Percentiles rank a stretch among this genome's conserved stretches.
Conservation (phyloP, 2,797 vertebrate genomes). For the Pelodytes ibericus region DNA sequence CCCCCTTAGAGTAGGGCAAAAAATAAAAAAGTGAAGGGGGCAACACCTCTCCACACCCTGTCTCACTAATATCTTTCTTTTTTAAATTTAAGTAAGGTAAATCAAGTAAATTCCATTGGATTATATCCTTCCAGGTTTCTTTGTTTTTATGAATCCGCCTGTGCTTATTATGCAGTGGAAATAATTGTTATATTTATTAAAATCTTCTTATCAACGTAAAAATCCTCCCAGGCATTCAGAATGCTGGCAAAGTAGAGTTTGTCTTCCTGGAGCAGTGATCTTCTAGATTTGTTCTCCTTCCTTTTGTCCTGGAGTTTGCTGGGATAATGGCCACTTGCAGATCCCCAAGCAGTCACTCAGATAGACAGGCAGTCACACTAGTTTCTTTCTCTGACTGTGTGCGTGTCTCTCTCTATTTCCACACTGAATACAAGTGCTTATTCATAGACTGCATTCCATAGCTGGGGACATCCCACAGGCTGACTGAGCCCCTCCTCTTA, state of each 20-base stretch:
- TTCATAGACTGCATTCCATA: conserved; percentile 41
- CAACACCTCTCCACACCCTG: neutral
- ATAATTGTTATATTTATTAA: neutral
- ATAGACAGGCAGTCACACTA: conserved; percentile 14
- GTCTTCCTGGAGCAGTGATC: neutral
- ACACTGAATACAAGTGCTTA: conserved; percentile 53
- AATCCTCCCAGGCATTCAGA: conserved; percentile 28
- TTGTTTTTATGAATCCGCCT: conserved; percentile 17
- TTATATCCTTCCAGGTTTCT: conserved; percentile 32
- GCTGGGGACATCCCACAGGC: conserved; percentile 43
- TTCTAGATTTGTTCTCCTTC: neutral
- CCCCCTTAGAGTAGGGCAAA: neutral
- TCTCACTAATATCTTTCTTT: conserved; percentile 31
- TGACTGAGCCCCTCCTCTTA: conserved; percentile 39
- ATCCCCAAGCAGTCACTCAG: conserved; percentile 1
- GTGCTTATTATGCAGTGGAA: neutral
- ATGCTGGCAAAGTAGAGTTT: neutral
- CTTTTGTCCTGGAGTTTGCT: conserved; percentile 11
- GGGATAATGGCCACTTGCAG: conserved; percentile 8
- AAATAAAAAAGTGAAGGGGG: neutral
- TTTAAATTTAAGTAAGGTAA: conserved; percentile 31
- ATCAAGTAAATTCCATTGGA: conserved; percentile 75
- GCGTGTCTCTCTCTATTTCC: conserved; percentile 22
- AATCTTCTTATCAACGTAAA: neutral
- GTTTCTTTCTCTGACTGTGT: conserved; percentile 19